phyloP scores from a whole-genome alignment of 2,113 vertebrate species.

The Sterna hirundo region DNA sequence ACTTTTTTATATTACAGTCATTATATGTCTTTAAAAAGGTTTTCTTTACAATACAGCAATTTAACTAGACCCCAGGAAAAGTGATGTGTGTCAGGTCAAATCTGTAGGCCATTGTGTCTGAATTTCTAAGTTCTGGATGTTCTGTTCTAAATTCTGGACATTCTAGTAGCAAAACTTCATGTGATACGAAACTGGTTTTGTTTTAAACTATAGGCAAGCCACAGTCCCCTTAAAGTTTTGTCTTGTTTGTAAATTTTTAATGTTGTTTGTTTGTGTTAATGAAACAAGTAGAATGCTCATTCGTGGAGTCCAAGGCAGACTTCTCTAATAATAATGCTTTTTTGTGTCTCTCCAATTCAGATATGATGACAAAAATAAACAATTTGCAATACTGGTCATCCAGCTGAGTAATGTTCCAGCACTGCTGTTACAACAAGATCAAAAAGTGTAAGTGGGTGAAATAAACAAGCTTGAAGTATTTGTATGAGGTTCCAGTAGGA shows the following conservation, averaged over 20 bases:
- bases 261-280: background rate
- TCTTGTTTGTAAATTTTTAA: background rate
- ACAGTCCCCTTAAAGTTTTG: background rate
- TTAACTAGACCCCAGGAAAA: background rate
- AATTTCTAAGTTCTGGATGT: background rate
- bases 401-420: constrained; percentile 85
- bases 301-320: background rate
- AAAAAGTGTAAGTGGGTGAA: constrained; percentile 84
- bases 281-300: background rate
- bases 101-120: background rate
- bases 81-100: background rate
- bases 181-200: background rate
- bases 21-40: background rate
- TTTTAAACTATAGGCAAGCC: background rate
- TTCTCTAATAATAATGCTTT: background rate
- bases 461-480: background rate
- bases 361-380: constrained; percentile 87
- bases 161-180: background rate
- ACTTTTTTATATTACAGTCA: background rate
- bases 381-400: constrained; percentile 87
- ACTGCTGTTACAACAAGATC: constrained; percentile 81
- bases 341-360: constrained; percentile 64
- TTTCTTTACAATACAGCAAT: background rate
- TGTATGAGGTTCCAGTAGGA: background rate
- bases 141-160: background rate